Evolutionary conservation across 2,888 invertebrate genomes (phyloP).

Genomic region (Xanthia icteritia): DNA sequence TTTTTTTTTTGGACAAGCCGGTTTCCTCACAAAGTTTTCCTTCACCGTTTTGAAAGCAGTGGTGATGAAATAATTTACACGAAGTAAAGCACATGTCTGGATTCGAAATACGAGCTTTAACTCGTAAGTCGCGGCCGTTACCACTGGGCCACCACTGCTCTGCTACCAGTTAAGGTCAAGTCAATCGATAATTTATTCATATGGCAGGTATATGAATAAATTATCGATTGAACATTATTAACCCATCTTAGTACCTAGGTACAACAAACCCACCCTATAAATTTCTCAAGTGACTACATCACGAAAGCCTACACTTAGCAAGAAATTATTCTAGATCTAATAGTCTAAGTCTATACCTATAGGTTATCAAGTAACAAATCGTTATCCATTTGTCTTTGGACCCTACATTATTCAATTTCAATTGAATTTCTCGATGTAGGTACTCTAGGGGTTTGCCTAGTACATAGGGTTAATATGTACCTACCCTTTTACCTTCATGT

Average conservation of each 20-base stretch:
- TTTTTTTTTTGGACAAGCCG: no score
- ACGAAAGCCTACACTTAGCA: constrained; percentile 20
- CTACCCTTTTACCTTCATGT: constrained; percentile 14
- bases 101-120: no score
- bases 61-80: no score
- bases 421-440: constrained; percentile 45
- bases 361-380: constrained; percentile 37
- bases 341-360: neutral
- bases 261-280: neutral
- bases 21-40: no score
- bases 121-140: no score
- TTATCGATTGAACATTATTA: no score
- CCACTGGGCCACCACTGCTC: no score
- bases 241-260: neutral
- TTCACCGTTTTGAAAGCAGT: no score
- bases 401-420: constrained; percentile 46
- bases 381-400: constrained; percentile 45
- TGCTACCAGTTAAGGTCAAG: neutral
- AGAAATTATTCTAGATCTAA: constrained; percentile 6
- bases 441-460: constrained; percentile 5
- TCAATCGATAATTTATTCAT: constrained; percentile 9
- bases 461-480: constrained; percentile 12
- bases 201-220: no score
- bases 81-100: no score
- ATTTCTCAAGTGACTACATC: constrained; percentile 1